Evolutionary conservation across 30 jellyfish, hydroid and myxozoan species (phyloP).

Genomic region (Catostylus mosaicus): DNA sequence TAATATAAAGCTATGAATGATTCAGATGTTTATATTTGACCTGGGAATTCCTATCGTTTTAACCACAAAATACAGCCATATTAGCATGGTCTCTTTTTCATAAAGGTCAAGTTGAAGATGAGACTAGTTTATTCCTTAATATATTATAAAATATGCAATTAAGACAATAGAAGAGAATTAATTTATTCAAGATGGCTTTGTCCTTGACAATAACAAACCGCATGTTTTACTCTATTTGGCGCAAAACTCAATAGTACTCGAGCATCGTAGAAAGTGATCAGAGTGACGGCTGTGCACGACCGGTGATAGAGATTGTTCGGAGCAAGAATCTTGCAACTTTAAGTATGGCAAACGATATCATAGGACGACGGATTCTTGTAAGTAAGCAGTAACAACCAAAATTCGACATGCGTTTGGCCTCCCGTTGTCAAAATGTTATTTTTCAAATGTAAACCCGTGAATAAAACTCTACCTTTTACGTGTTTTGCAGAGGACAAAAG

Average conservation of each 20-base stretch:
- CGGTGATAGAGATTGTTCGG: slow-evolving; percentile 36
- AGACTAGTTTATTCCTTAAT: not conserved
- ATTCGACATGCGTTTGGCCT: slow-evolving; percentile 3
- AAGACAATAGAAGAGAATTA: not conserved
- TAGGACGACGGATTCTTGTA: slow-evolving; percentile 64
- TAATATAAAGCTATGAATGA: too few relatives aligned
- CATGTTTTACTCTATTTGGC: slow-evolving; percentile 69
- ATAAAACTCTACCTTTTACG: not conserved
- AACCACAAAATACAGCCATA: not conserved
- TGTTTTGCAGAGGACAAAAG: slow-evolving; percentile 87
- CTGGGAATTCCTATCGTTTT: too few relatives aligned
- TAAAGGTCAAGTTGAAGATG: not conserved
- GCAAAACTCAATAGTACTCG: slow-evolving; percentile 21
- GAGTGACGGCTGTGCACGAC: slow-evolving; percentile 64
- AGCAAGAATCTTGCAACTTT: slow-evolving; percentile 29
- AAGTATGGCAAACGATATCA: slow-evolving; percentile 56
- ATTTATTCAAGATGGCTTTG: slow-evolving; percentile 73
- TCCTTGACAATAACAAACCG: slow-evolving; percentile 49
- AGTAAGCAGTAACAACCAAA: slow-evolving; percentile 23
- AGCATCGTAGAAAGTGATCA: slow-evolving; percentile 1
- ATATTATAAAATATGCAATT: slow-evolving; percentile 1
- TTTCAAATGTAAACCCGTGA: not conserved
- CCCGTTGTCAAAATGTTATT: not conserved
- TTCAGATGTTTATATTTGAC: too few relatives aligned
- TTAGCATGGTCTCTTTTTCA: not conserved